phyloP scores from a whole-genome alignment of 2,797 vertebrate genomes.

The Uromys caudimaculatus region DNA sequence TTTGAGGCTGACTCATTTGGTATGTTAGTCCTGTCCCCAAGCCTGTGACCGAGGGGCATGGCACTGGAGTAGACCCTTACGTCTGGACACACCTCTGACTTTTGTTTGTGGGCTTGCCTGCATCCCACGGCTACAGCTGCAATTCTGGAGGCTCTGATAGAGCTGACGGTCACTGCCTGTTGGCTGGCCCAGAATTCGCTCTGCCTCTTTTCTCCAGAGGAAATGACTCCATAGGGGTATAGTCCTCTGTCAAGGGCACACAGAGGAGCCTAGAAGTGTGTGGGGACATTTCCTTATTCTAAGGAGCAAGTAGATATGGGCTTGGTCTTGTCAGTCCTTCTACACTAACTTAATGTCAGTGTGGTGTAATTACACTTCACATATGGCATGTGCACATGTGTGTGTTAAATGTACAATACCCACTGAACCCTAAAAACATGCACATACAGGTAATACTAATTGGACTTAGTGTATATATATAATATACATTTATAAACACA shows the following conservation, averaged over 20 bases:
- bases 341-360: not conserved
- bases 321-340: not conserved
- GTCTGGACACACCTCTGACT: not conserved
- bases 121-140: fast-evolving
- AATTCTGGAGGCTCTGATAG: not conserved
- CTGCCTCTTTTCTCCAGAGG: not conserved
- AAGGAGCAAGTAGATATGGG: not conserved
- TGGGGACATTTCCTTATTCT: not conserved
- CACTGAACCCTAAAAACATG: not conserved
- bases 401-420: not conserved
- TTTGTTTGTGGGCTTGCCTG: not conserved
- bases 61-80: not conserved
- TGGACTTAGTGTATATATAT: not conserved
- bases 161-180: not conserved
- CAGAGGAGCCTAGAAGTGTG: not conserved
- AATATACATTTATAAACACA: not conserved
- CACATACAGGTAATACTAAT: not conserved
- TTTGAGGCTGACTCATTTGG: not conserved
- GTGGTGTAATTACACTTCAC: not conserved
- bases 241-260: not conserved
- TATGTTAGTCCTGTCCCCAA: not conserved
- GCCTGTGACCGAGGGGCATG: not conserved
- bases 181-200: not conserved
- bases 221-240: not conserved
- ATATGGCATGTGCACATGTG: not conserved